Conservation (phyloP, 2,888 invertebrate genomes). For the Ormia ochracea region DNA sequence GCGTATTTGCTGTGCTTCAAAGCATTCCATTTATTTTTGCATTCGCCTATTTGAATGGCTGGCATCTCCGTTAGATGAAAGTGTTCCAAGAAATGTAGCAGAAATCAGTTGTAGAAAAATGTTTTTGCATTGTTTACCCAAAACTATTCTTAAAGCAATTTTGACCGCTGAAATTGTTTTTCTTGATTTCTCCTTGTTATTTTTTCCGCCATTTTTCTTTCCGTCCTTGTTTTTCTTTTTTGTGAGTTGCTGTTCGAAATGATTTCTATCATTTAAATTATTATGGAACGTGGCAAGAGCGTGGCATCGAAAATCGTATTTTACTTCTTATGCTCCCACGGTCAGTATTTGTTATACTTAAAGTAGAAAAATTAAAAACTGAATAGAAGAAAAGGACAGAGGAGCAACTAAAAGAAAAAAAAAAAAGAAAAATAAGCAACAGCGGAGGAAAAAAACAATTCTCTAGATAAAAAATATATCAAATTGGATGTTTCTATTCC, state of each 20-base stretch:
- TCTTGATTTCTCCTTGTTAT: constrained; percentile 18
- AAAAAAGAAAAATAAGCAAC: not conserved
- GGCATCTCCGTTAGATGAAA: not conserved
- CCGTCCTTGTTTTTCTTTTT: not conserved
- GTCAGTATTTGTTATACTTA: constrained; percentile 9
- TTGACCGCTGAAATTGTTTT: constrained; percentile 44
- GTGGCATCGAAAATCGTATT: constrained; percentile 39
- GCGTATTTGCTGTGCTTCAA: too few species aligned
- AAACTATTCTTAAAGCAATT: constrained; percentile 4
- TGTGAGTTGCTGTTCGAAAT: constrained; percentile 16
- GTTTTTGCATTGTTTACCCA: not conserved
- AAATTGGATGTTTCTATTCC: constrained; percentile 62
- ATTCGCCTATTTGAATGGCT: not conserved
- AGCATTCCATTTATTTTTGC: not conserved
- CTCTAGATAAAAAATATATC: constrained; percentile 56
- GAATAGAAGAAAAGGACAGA: constrained; percentile 4
- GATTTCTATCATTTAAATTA: constrained; percentile 64
- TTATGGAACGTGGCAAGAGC: constrained; percentile 39
- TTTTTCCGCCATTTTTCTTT: constrained; percentile 3
- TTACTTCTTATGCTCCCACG: constrained; percentile 25
- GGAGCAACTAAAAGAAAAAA: constrained; percentile 29
- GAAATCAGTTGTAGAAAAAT: constrained; percentile 2
- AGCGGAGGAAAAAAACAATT: constrained; percentile 18
- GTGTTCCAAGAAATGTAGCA: not conserved
- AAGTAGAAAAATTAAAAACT: constrained; percentile 5